A percentile compares a stretch with the other conserved stretches of the same genome.
Evolutionary conservation across 64 coral and sea anemone genomes (phyloP).

Genomic region (Acropora tenuis): DNA sequence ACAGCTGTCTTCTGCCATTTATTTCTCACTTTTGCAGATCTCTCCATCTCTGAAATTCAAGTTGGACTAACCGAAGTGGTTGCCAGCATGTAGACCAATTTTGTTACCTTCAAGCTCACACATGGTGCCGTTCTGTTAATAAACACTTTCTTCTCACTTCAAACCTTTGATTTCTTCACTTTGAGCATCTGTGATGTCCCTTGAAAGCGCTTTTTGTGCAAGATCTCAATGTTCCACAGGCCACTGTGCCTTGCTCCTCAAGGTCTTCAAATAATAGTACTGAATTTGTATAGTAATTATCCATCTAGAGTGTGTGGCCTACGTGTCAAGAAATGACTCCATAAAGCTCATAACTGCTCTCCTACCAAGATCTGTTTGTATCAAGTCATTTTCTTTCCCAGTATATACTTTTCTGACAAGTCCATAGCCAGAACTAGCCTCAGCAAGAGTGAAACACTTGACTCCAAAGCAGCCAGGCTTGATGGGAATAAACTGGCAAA

Average conservation of each 20-base stretch:
- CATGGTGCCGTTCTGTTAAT: no score
- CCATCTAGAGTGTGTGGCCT: no score
- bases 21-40: constrained; percentile 20
- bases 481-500: no score
- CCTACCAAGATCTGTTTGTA: constrained; percentile 42
- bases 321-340: constrained; percentile 29
- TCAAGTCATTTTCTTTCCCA: constrained; percentile 28
- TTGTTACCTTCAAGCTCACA: constrained; percentile 23
- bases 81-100: constrained; percentile 6
- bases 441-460: no score
- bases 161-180: constrained; percentile 44
- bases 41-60: neutral
- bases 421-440: no score
- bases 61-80: constrained; percentile 7
- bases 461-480: no score
- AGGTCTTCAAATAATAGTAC: constrained; percentile 33
- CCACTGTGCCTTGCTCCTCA: constrained; percentile 20
- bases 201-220: neutral
- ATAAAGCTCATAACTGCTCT: constrained; percentile 39
- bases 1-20: constrained; percentile 55
- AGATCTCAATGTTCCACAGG: constrained; percentile 13
- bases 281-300: constrained; percentile 21
- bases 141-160: constrained; percentile 35
- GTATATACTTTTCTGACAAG: no score
- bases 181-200: constrained; percentile 27